Conservation (phyloP, 53 echinoderm and acorn worm species). For the Echinometra lucunter region DNA sequence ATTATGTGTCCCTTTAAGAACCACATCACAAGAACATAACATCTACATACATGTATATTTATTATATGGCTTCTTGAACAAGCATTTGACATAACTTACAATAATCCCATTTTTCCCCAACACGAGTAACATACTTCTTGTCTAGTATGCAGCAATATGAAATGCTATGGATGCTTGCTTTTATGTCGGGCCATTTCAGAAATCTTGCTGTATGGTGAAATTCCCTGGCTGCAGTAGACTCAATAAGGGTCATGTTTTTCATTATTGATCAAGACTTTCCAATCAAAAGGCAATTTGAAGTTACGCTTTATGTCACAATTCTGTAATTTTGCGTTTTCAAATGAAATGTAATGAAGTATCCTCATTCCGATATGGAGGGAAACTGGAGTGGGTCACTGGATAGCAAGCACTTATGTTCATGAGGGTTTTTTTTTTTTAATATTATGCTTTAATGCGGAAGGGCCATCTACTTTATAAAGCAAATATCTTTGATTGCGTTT, state of each 20-base stretch:
- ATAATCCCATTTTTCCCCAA: too few relatives aligned
- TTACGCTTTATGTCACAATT: background rate
- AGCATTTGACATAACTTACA: too few relatives aligned
- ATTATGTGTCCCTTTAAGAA: too few relatives aligned
- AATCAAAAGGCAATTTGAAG: conserved; percentile 21
- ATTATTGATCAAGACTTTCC: conserved; percentile 25
- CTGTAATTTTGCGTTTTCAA: background rate
- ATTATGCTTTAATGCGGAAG: background rate
- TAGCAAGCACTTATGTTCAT: background rate
- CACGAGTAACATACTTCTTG: too few relatives aligned
- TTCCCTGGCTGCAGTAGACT: background rate
- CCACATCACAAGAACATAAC: too few relatives aligned
- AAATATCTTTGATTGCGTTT: too few relatives aligned
- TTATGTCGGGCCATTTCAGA: too few relatives aligned
- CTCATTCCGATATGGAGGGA: background rate
- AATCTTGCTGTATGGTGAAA: background rate
- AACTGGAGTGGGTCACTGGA: background rate
- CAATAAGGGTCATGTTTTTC: conserved; percentile 29
- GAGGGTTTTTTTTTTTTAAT: background rate
- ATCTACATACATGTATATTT: too few relatives aligned
- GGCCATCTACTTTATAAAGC: too few relatives aligned
- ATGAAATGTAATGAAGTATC: conserved; percentile 43
- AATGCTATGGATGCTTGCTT: background rate
- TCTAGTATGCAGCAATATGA: background rate
- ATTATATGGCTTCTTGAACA: too few relatives aligned